phyloP scores from a whole-genome alignment of 35 echinoderm and acorn worm genomes.

The Hemicentrotus pulcherrimus region DNA sequence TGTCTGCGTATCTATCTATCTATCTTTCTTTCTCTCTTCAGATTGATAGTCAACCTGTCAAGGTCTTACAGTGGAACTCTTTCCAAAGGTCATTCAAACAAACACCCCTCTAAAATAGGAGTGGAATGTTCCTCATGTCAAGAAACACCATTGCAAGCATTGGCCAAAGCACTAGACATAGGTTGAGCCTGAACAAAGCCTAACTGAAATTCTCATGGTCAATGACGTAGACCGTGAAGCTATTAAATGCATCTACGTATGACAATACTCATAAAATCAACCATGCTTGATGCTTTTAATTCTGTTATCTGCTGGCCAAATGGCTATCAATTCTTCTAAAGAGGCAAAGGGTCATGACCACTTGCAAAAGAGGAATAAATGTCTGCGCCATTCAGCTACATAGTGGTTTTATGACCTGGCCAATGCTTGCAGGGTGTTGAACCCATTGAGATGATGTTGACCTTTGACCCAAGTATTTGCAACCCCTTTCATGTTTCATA shows the following conservation, averaged over 20 bases:
- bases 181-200: neutral
- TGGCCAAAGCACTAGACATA: neutral
- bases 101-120: neutral
- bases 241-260: neutral
- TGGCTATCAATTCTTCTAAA: neutral
- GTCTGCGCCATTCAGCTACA: neutral
- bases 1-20: neutral
- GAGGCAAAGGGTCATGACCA: neutral
- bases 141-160: neutral
- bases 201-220: neutral
- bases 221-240: neutral
- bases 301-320: neutral
- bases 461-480: neutral
- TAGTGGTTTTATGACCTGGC: neutral
- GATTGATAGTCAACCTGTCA: slow-evolving; percentile 35
- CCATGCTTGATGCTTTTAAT: neutral
- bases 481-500: neutral
- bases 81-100: slow-evolving; percentile 28
- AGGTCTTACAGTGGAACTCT: slow-evolving; percentile 23
- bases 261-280: neutral
- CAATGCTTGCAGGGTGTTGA: neutral
- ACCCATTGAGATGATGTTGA: neutral
- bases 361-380: neutral
- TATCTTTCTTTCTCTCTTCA: neutral
- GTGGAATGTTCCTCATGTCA: neutral